A percentile compares a stretch with the other conserved stretches of the same genome.
Conservation (phyloP, 2,113 vertebrate genomes). For the Myrmophylax atrothorax region DNA sequence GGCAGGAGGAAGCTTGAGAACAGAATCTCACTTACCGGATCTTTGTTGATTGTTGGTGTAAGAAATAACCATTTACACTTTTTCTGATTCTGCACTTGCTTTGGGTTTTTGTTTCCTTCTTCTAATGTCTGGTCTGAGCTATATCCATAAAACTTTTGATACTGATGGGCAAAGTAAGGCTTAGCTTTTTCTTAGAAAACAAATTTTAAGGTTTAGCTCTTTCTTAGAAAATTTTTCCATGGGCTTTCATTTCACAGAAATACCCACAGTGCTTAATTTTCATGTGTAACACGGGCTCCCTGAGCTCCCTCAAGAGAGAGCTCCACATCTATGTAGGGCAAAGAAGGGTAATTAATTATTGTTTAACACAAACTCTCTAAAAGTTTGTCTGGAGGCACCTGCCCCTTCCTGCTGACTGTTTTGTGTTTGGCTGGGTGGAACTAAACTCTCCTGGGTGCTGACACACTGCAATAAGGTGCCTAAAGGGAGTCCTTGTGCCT, state of each 20-base stretch:
- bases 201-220: not conserved
- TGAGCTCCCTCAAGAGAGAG: not conserved
- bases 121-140: not conserved
- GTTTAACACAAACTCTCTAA: not conserved
- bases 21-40: not conserved
- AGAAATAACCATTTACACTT: not conserved
- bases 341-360: not conserved
- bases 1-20: not conserved
- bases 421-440: not conserved
- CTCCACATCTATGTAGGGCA: not conserved
- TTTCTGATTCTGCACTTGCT: not conserved
- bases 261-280: not conserved
- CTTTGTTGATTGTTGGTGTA: not conserved
- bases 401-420: not conserved
- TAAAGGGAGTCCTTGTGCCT: not conserved
- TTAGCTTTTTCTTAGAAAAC: not conserved
- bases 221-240: constrained; percentile 1
- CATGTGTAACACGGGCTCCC: rapidly evolving
- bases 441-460: not conserved
- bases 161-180: not conserved
- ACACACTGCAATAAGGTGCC: not conserved
- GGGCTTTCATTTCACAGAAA: not conserved
- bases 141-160: not conserved
- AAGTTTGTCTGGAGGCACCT: not conserved
- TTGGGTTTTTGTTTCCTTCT: not conserved